These are phyloP conservation scores for Lepidonotus clava DNA, from an alignment of 2,888 invertebrate genomes.

Conservation along the genomic window DNA sequence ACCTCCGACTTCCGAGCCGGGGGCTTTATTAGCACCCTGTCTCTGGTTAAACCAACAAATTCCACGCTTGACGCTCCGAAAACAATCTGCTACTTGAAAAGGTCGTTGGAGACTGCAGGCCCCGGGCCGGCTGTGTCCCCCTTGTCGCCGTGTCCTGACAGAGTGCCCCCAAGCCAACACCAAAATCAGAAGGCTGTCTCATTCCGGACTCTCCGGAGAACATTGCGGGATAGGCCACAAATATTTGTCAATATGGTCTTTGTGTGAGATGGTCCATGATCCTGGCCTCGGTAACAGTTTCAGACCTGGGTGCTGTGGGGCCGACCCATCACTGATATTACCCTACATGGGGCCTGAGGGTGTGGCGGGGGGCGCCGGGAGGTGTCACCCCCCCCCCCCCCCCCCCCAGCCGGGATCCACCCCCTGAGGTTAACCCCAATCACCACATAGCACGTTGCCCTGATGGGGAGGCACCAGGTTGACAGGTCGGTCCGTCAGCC, in stretches of 20 bases:
- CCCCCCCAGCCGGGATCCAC: background rate
- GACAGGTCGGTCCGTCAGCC: background rate
- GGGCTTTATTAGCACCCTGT: background rate
- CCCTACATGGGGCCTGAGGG: background rate
- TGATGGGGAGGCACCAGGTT: background rate
- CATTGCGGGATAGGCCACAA: background rate
- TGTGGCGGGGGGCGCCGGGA: background rate
- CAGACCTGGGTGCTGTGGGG: background rate
- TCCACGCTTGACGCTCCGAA: slow-evolving; percentile 19
- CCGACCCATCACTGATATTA: background rate
- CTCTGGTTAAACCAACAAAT: slow-evolving; percentile 15
- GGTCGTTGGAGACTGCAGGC: background rate
- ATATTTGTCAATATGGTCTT: background rate
- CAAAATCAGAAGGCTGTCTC: slow-evolving; percentile 12
- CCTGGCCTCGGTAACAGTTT: background rate
- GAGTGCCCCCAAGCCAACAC: background rate
- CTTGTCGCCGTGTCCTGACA: background rate
- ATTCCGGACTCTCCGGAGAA: background rate
- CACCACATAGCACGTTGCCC: background rate
- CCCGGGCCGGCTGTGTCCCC: background rate
- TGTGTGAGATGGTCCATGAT: background rate
- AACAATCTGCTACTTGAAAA: slow-evolving; percentile 18
- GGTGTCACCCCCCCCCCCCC: no score
- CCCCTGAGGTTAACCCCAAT: background rate
- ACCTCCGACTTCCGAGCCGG: background rate